phyloP scores from a whole-genome alignment of 2,113 vertebrate species.

The Numenius arquata region DNA sequence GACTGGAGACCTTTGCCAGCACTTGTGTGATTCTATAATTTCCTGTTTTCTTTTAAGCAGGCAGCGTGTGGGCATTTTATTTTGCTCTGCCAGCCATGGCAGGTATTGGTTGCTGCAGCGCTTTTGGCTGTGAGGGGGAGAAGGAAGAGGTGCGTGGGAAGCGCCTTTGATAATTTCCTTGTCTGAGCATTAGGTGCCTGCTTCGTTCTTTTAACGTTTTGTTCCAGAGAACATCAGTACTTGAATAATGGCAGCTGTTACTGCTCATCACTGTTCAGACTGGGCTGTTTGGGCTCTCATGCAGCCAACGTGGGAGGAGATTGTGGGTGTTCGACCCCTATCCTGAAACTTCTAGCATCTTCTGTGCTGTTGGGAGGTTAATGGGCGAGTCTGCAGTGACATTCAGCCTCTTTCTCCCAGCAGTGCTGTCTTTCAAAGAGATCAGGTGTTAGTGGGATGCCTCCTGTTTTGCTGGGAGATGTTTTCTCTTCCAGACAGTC shows the following conservation, averaged over 20 bases:
- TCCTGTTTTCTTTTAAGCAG: neutral
- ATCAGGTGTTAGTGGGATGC: neutral
- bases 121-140: neutral
- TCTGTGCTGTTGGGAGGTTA: neutral
- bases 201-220: neutral
- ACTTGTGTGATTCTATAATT: neutral
- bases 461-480: neutral
- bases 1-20: neutral
- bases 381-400: neutral
- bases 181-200: neutral
- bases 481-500: neutral
- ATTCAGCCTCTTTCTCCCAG: neutral
- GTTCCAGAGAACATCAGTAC: neutral
- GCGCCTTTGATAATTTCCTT: neutral
- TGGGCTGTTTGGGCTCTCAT: neutral
- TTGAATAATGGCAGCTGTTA: neutral
- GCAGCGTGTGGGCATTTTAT: neutral
- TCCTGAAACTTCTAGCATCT: neutral
- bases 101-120: conserved; percentile 6
- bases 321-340: neutral
- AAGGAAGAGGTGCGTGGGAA: neutral
- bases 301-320: rapidly evolving
- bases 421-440: neutral
- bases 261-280: neutral
- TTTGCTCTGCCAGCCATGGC: neutral